A percentile compares a stretch with the other conserved stretches of the same genome.
phyloP scores from a whole-genome alignment of 2,888 invertebrate genomes.

The Eustalomyia histrio region DNA sequence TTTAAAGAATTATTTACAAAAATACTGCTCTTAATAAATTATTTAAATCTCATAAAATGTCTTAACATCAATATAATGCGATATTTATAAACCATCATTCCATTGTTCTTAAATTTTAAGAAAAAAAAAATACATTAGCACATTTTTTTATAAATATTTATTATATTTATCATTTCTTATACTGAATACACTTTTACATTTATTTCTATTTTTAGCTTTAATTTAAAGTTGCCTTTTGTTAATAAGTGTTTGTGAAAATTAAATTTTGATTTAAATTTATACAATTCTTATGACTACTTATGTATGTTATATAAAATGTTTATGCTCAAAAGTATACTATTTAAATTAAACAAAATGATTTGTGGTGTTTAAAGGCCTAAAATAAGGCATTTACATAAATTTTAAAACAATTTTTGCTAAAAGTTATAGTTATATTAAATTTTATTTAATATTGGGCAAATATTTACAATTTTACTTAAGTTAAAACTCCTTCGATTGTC shows the following conservation, averaged over 20 bases:
- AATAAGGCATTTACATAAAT: constrained; percentile 23
- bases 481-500: constrained; percentile 52
- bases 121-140: not conserved
- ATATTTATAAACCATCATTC: not conserved
- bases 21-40: not conserved
- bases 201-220: constrained; percentile 1
- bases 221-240: not conserved
- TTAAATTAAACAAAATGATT: not conserved
- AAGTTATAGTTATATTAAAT: too few relatives aligned
- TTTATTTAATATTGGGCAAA: not conserved
- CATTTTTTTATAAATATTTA: not conserved
- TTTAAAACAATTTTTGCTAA: not conserved
- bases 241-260: not conserved
- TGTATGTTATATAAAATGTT: not conserved
- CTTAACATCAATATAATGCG: not conserved
- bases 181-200: not conserved
- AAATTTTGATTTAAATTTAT: not conserved
- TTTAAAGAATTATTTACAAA: constrained; percentile 5
- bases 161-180: not conserved
- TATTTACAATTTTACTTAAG: constrained; percentile 4
- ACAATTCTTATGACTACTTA: not conserved
- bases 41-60: not conserved
- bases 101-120: not conserved
- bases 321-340: not conserved
- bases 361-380: constrained; percentile 1